These are phyloP conservation scores for Thecophora atra DNA, from an alignment of 2,888 invertebrate species.

Conservation along the genomic window DNA sequence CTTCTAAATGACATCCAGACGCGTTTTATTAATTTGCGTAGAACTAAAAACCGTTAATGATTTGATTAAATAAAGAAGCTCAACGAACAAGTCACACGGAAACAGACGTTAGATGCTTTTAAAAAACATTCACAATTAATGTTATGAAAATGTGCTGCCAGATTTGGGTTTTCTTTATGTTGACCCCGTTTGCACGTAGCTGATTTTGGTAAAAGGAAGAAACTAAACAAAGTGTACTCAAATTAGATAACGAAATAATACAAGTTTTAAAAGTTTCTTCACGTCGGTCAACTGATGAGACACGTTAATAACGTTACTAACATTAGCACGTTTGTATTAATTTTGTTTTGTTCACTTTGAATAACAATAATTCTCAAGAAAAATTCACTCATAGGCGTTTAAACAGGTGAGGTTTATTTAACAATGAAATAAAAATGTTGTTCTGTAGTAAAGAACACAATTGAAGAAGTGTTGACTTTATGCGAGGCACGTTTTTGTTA, in stretches of 20 bases:
- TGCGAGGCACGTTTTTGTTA: conserved; percentile 9
- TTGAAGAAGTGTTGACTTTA: not conserved
- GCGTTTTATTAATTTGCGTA: conserved; percentile 5
- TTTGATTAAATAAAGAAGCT: not conserved
- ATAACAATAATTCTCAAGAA: not conserved
- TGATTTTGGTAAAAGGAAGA: not conserved
- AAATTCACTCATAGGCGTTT: not conserved
- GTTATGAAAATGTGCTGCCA: not conserved
- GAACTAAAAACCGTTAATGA: conserved; percentile 2
- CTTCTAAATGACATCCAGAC: not conserved
- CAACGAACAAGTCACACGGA: not conserved
- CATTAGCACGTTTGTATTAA: conserved; percentile 9
- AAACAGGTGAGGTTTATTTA: not conserved
- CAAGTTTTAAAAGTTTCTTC: not conserved
- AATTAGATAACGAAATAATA: not conserved
- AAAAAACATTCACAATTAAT: not conserved
- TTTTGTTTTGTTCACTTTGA: not conserved
- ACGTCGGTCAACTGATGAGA: not conserved
- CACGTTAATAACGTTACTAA: not conserved
- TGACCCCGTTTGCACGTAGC: no score
- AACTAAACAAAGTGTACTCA: not conserved
- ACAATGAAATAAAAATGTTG: not conserved
- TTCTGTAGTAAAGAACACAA: not conserved
- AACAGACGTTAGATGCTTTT: not conserved
- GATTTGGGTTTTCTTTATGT: not conserved